phyloP scores from a whole-genome alignment of 2,888 invertebrate species.

The Yponomeuta plumbellus region DNA sequence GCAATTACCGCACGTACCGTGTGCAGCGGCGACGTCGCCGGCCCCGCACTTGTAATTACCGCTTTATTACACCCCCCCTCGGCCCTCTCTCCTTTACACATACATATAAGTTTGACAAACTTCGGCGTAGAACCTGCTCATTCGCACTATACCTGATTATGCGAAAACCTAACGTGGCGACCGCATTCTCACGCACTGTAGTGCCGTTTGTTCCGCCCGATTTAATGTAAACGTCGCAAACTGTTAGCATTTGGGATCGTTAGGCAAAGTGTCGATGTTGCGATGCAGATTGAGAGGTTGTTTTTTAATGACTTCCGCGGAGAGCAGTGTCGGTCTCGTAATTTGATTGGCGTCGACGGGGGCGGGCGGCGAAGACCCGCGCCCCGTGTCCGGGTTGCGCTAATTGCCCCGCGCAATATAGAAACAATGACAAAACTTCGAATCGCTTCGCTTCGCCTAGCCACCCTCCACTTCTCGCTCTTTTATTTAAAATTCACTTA shows the following conservation, averaged over 20 bases:
- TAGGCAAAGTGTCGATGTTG: conserved; percentile 59
- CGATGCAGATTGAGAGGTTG: conserved; percentile 43
- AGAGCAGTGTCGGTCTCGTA: conserved; percentile 46
- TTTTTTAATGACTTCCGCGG: conserved; percentile 46
- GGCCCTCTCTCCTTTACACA: background rate
- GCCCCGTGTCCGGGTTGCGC: conserved; percentile 56
- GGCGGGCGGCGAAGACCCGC: conserved; percentile 42
- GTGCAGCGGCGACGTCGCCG: conserved; percentile 69
- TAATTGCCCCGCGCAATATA: conserved; percentile 73
- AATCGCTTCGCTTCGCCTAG: conserved; percentile 46
- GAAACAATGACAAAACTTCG: conserved; percentile 74
- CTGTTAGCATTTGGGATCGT: conserved; percentile 36
- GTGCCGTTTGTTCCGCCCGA: background rate
- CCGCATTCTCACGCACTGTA: background rate
- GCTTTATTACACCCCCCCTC: background rate
- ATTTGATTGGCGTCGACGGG: conserved; percentile 64
- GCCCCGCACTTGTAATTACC: conserved; percentile 23
- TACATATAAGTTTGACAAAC: conserved; percentile 17
- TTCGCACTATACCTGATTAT: background rate
- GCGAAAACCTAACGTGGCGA: conserved; percentile 6
- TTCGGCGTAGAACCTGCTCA: conserved; percentile 16
- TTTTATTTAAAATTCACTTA: conserved; percentile 75
- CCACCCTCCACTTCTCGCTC: conserved; percentile 55
- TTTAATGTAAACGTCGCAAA: conserved; percentile 5
- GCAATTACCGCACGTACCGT: conserved; percentile 66